Evolutionary conservation across 2,888 invertebrate species (phyloP).

Genomic region (Argyra leucocephala): DNA sequence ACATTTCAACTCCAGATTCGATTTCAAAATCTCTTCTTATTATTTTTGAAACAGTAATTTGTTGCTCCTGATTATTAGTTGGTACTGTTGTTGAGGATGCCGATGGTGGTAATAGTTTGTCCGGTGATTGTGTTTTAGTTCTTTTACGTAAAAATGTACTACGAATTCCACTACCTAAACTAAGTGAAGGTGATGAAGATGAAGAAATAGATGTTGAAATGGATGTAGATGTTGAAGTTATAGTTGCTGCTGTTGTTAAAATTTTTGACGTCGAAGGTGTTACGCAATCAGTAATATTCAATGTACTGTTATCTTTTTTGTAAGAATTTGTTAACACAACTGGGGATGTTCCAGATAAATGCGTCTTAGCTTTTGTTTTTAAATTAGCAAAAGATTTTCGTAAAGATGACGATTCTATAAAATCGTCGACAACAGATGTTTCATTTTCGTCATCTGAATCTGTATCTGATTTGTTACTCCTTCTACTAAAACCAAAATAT

Average conservation of each 20-base stretch:
- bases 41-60: constrained; percentile 31
- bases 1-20: constrained; percentile 41
- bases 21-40: constrained; percentile 35
- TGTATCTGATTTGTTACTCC: constrained; percentile 23
- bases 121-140: background rate
- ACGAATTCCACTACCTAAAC: constrained; percentile 21
- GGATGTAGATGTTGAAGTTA: background rate
- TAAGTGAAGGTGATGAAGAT: constrained; percentile 18
- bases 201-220: background rate
- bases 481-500: constrained; percentile 4
- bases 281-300: constrained; percentile 29
- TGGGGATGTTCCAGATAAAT: constrained; percentile 21
- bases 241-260: background rate
- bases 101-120: constrained; percentile 1
- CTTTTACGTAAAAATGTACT: constrained; percentile 33
- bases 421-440: constrained; percentile 28
- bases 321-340: constrained; percentile 11
- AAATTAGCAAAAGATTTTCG: constrained; percentile 37
- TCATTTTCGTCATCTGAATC: constrained; percentile 38
- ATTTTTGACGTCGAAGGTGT: constrained; percentile 13
- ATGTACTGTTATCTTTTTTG: constrained; percentile 17
- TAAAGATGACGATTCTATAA: constrained; percentile 33
- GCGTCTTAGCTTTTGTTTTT: constrained; percentile 38
- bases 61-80: constrained; percentile 2
- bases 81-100: constrained; percentile 12